Evolutionary conservation across 2,113 vertebrate genomes (phyloP).

Genomic region (Rhizomys pruinosus): DNA sequence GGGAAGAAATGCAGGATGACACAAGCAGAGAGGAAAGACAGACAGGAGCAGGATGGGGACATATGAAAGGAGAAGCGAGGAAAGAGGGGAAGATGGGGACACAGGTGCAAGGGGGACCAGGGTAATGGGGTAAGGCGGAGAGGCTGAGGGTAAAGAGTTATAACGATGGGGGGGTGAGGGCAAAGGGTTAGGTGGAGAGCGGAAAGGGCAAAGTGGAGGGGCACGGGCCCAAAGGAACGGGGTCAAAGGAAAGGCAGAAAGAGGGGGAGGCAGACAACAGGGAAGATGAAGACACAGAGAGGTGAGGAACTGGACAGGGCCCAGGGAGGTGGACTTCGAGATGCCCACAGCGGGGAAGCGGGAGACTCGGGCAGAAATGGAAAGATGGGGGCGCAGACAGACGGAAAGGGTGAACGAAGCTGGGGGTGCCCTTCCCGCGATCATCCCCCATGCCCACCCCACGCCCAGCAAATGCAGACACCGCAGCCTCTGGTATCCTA

Average conservation of each 20-base stretch:
- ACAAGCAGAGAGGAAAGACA: not conserved
- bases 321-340: not conserved
- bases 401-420: constrained; percentile 61
- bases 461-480: constrained; percentile 60
- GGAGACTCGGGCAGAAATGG: constrained; percentile 8
- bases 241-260: not conserved
- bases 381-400: constrained; percentile 68
- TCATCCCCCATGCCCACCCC: constrained; percentile 37
- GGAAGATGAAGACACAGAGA: constrained; percentile 48
- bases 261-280: constrained; percentile 8
- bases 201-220: no score
- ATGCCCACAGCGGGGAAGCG: constrained; percentile 16
- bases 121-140: not conserved
- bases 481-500: constrained; percentile 47
- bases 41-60: constrained; percentile 64
- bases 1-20: constrained; percentile 19
- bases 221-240: no score
- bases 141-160: not conserved
- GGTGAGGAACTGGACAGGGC: constrained; percentile 41
- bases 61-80: constrained; percentile 45
- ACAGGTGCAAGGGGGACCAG: not conserved
- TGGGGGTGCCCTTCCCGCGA: constrained; percentile 53
- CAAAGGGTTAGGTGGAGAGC: no score
- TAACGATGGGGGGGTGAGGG: not conserved
- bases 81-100: constrained; percentile 5